Conservation (phyloP, 2,888 invertebrate genomes). For the Dermolepida albohirtum region DNA sequence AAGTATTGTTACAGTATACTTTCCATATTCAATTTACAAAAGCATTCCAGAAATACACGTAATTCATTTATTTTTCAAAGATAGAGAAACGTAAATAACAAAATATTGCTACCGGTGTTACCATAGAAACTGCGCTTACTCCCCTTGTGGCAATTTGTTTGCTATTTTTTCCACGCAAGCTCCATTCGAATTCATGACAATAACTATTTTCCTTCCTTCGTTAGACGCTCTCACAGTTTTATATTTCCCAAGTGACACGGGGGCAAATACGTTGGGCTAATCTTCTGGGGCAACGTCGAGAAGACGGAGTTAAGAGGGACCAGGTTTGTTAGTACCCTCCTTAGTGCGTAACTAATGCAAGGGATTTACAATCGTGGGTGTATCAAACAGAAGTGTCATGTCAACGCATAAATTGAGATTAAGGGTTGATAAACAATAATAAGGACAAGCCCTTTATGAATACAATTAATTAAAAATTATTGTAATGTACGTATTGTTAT, state of each 20-base stretch:
- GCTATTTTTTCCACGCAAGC: background rate
- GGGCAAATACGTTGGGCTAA: background rate
- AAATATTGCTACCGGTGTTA: no score
- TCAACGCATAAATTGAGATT: background rate
- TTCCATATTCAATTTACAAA: no score
- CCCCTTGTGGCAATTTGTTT: constrained; percentile 3
- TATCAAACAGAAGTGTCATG: background rate
- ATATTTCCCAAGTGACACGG: constrained; percentile 9
- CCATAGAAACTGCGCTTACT: no score
- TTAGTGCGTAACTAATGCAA: constrained; percentile 13
- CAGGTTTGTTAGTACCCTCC: background rate
- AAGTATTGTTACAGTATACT: no score
- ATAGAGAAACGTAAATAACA: no score
- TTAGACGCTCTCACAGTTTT: background rate
- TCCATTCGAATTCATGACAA: constrained; percentile 14
- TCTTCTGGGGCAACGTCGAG: background rate
- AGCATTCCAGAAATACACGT: no score
- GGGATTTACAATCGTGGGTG: constrained; percentile 18
- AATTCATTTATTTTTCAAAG: no score
- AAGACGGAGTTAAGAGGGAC: background rate
- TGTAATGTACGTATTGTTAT: no score
- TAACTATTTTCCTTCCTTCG: background rate
- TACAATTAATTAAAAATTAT: no score
- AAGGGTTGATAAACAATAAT: no score
- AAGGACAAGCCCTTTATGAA: no score